phyloP scores from a whole-genome alignment of 64 coral and sea anemone species.

The Pachyseris speciosa region DNA sequence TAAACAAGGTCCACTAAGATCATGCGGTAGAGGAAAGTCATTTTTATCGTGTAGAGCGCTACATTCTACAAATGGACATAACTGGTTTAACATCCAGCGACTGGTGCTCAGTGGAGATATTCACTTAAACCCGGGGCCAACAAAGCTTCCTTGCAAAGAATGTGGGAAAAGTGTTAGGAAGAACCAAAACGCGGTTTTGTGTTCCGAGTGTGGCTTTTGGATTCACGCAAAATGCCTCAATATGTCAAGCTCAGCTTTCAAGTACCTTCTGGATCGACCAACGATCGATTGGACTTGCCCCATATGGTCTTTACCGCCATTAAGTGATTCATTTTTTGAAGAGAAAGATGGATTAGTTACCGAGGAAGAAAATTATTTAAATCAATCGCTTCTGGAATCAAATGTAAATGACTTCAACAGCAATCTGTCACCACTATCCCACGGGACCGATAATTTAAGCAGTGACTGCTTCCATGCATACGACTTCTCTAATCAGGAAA shows the following conservation, averaged over 20 bases:
- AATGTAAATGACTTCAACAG: background rate
- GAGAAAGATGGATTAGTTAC: too few relatives aligned
- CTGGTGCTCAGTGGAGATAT: slow-evolving; percentile 32
- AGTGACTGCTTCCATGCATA: background rate
- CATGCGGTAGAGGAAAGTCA: background rate
- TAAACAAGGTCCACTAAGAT: too few relatives aligned
- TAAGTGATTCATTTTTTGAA: background rate
- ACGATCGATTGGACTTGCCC: slow-evolving; percentile 6
- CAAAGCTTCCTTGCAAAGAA: slow-evolving; percentile 49
- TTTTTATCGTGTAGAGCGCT: slow-evolving; percentile 10
- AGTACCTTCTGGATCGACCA: slow-evolving; percentile 41
- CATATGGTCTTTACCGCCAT: background rate
- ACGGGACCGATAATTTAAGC: background rate
- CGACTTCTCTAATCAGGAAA: background rate
- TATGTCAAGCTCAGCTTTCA: slow-evolving; percentile 16
- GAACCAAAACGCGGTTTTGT: slow-evolving; percentile 55
- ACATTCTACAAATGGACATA: background rate
- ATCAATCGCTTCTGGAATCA: background rate
- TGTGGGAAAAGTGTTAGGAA: slow-evolving; percentile 30
- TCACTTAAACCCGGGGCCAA: slow-evolving; percentile 38
- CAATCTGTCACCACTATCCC: background rate
- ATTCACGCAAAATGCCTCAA: slow-evolving; percentile 62
- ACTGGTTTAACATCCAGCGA: background rate
- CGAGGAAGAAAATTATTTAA: too few relatives aligned
- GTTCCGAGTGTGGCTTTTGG: slow-evolving; percentile 48